Base-by-base conservation (phyloP, 2,113 vertebrate species). In the Centropus unirufus region DNA sequence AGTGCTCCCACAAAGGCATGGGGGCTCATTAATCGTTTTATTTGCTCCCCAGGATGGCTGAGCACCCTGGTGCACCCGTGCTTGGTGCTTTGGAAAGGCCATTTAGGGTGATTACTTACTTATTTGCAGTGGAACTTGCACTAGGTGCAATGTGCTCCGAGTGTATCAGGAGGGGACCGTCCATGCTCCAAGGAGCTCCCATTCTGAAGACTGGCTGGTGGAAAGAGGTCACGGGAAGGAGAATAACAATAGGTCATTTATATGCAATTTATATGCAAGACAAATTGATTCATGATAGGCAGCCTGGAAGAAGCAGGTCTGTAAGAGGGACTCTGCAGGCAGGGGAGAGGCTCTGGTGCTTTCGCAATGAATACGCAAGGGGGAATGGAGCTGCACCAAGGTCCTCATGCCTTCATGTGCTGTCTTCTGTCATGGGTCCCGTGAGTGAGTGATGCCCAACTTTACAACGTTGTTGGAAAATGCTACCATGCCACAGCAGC, bases 261-360 rank as follows among this genome's bases (percentile, higher is more conserved):
- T 91, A 78, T 40, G 95, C 94, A 86, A 95, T 96, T 96, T 96
- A 94, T 96, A 96, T 97, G 96, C 95, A 95, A 96, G 95, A 86
- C 83, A 95, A 96, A 95, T 96, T 92, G 95, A 96, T 96, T 93
- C 92, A 81, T 67, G 91, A 94, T 86, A 91, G 91, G 93, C 92
- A 91, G 89, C 62, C 73, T 57, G 0, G 30, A 32, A 39, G 81
- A 86, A 84, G 67, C 3, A 0, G 70, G 67, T 42, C 92, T 83
- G 76, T 12, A 44, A 52, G 54, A 91, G 36, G 62, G 84, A 42
- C 69, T 74, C 55, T 77, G 67, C 58, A 83, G 73, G 54, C 70
- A 73, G 36, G 46, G 59, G 42, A 68, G 74, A 72, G n/a, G 46
- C 39, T 13, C 34, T n/a, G 73, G 49, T 9, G 36, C 39, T 19